Base-by-base conservation (phyloP, 2,113 vertebrate species). In the Atherinomorus stipes region DNA sequence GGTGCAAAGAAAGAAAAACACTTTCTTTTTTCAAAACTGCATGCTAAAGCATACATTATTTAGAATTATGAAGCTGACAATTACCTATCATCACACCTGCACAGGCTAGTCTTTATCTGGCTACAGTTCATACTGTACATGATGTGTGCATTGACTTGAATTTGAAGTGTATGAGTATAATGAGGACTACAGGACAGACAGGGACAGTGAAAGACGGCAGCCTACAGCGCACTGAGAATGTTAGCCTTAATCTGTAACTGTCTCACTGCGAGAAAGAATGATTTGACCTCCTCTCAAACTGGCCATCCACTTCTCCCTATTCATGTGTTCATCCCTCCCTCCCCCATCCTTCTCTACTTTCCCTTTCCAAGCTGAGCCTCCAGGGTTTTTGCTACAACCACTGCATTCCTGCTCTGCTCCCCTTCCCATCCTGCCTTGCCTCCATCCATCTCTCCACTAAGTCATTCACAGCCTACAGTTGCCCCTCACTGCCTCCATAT, bases 401-500 rank as follows among this genome's bases (percentile, higher is more conserved):
- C 74, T 68, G 47, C 78, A 81, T 75, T 87, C 70, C 76, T 78
- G 23, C 66, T 74, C 65, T 26, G 38, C 69, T 76, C 66, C 72
- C 81, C 75, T 69, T 51, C 67, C 77, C 79, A 74, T 79, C 84
- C 83, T 78, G 57, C 80, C 76, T 82, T 37, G 60, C 81, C 68
- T 83, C 80, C 50, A 72, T 85, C 82, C 84, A 74, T 75, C 59
- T 68, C 81, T 81, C 59, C 3, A 42, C 42, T 73, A 74, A 78
- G 76, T 84, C 85, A 87, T 85, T 84, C 85, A 70, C 47, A 47
- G 78, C 71, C 82, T 72, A 73, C 69, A 85, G 81, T 89, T 26
- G 37, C n/a, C 74, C 64, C 45, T 76, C 49, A 4, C 70, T 84
- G 71, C 67, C 58, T 80, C 54, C 23, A 68, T 66, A 63, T 71